Evolutionary conservation across 2,113 vertebrate species (phyloP).

Genomic region (Vireo altiloquus): DNA sequence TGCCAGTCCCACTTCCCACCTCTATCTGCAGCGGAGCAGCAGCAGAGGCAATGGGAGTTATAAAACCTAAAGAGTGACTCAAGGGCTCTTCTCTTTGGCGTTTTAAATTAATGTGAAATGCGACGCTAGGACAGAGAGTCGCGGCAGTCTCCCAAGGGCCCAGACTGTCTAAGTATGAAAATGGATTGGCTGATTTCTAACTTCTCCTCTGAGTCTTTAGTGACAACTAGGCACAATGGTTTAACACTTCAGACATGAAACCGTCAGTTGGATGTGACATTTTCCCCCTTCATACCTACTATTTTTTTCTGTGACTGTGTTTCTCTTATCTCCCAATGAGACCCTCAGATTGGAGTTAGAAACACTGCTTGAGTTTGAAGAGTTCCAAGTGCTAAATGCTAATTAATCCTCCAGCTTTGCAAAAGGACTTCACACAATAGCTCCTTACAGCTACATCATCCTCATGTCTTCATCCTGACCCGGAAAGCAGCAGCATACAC

Average conservation of each 20-base stretch:
- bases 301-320: neutral
- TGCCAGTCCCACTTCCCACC: neutral
- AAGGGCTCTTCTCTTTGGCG: neutral
- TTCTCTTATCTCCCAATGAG: neutral
- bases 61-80: neutral
- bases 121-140: neutral
- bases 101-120: constrained; percentile 18
- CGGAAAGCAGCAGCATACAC: neutral
- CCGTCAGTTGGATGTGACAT: neutral
- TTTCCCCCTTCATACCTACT: neutral
- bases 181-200: constrained; percentile 29
- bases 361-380: neutral
- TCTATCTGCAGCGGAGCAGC: neutral
- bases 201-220: neutral
- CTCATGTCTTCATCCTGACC: neutral
- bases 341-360: neutral
- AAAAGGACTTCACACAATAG: neutral
- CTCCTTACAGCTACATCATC: neutral
- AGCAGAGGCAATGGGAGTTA: neutral
- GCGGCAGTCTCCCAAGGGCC: neutral
- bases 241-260: constrained; percentile 7
- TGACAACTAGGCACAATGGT: neutral
- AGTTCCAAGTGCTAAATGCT: neutral
- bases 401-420: neutral
- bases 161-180: constrained; percentile 2